phyloP scores from a whole-genome alignment of 2,797 vertebrate genomes.

The Lagodon rhomboides region DNA sequence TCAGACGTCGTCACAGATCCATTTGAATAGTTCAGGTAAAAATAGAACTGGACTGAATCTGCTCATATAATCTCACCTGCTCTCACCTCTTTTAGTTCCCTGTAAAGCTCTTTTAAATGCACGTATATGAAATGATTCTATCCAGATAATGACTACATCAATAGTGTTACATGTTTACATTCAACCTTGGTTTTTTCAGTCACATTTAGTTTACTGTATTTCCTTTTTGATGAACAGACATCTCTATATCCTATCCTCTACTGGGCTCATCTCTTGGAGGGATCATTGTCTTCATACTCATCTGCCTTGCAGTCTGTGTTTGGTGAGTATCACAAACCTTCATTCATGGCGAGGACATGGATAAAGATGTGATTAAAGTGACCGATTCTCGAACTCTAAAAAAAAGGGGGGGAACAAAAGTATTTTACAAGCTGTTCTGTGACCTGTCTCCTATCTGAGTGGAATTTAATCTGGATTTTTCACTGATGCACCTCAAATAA shows the following conservation, averaged over 20 bases:
- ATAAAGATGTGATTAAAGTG: background rate
- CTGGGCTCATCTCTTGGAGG: background rate
- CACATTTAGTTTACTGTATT: too few relatives aligned
- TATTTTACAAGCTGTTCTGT: background rate
- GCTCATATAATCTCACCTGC: too few relatives aligned
- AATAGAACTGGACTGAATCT: too few relatives aligned
- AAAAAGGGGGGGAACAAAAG: background rate
- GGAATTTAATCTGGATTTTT: background rate
- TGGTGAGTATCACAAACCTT: background rate
- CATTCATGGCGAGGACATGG: too few relatives aligned
- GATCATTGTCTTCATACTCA: background rate
- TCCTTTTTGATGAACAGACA: background rate
- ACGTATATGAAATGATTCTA: too few relatives aligned
- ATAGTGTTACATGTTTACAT: background rate
- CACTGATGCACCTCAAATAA: background rate
- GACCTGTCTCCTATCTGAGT: background rate
- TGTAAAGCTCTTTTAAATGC: too few relatives aligned
- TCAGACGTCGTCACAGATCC: too few relatives aligned
- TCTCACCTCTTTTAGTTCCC: background rate
- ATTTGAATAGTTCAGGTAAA: constrained; percentile 2
- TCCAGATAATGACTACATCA: background rate
- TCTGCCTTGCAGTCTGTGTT: background rate
- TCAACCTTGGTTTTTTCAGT: too few relatives aligned
- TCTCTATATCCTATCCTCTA: background rate
- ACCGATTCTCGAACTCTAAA: background rate